Percentiles rank a stretch among this genome's conserved stretches.
Evolutionary conservation across 2,113 vertebrate species (phyloP).

Genomic region (Probosciger aterrimus): DNA sequence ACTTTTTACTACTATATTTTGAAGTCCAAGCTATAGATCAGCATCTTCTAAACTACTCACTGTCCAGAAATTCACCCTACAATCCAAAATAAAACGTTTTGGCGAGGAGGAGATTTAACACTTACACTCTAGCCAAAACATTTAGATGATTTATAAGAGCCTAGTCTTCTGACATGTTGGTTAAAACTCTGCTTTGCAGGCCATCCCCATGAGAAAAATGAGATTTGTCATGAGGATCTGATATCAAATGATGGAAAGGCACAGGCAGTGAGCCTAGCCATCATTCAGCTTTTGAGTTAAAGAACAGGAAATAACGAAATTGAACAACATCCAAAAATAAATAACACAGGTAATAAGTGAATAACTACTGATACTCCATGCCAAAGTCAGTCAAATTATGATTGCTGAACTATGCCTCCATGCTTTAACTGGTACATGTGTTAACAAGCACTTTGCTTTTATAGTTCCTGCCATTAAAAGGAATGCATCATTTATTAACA

Average conservation of each 20-base stretch:
- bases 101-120: not conserved
- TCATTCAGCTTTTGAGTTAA: not conserved
- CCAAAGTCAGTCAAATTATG: not conserved
- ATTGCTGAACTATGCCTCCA: not conserved
- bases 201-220: not conserved
- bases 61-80: not conserved
- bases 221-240: not conserved
- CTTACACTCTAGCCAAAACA: not conserved
- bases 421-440: not conserved
- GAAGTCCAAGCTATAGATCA: not conserved
- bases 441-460: constrained; percentile 10
- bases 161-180: not conserved
- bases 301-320: constrained; percentile 1
- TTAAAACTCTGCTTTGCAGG: not conserved
- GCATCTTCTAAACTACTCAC: not conserved
- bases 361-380: not conserved
- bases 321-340: constrained; percentile 14
- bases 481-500: not conserved
- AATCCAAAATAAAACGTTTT: not conserved
- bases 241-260: not conserved
- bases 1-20: not conserved
- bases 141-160: not conserved
- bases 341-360: not conserved
- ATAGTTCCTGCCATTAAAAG: constrained; percentile 31
- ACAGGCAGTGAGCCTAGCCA: not conserved